Evolutionary conservation across 1,140 invertebrate genomes (phyloP), one percentile per base, ranked within the genome.

Genomic region (Drosophila willistoni): DNA sequence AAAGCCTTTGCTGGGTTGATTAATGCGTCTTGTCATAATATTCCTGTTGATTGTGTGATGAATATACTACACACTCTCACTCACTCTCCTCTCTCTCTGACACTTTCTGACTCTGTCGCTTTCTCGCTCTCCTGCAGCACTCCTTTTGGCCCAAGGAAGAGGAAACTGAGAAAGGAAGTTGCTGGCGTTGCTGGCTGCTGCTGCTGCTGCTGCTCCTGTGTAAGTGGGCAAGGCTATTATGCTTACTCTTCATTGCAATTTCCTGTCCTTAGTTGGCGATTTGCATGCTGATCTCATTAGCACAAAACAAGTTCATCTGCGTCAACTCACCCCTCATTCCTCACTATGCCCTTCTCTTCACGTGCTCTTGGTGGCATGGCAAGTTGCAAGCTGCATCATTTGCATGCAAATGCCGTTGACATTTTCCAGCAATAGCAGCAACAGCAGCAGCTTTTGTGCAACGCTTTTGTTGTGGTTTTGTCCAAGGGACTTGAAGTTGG

Each of bases 341-440:
- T 62, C 68, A 64, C 55, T 17, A 54, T 25, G 63, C 66, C 60
- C 14, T 7, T 33, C 14, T 14, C 61, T 47, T 29, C 61, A 63
- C 41, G 61, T 47, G 17, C 44, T 19, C 44, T 68, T 60, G 33
- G 42, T 41, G 44, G 14, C 14, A 14, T 47, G 14, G 44, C 67
- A 44, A 47, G 65, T 63, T 78, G 75, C 63, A 57, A 75, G 79
- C 44, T 87, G 83, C 84, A 87, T 89, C 84, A 89, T 87, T 87
- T 87, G 83, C 83, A 87, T 87, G 84, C 84, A 87, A 87, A 87
- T 89, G 84, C 87, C 83, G 83, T 87, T 83, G 81, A 80, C 81
- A 77, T 80, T 78, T 71, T 68, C 73, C 79, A 39, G 75, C 34
- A 36, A 12, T 12, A 36, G 34, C 36, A 13, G 12, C 36, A 39